phyloP scores from a whole-genome alignment of 2,113 vertebrate genomes.

The Sterrhoptilus dennistouni region DNA sequence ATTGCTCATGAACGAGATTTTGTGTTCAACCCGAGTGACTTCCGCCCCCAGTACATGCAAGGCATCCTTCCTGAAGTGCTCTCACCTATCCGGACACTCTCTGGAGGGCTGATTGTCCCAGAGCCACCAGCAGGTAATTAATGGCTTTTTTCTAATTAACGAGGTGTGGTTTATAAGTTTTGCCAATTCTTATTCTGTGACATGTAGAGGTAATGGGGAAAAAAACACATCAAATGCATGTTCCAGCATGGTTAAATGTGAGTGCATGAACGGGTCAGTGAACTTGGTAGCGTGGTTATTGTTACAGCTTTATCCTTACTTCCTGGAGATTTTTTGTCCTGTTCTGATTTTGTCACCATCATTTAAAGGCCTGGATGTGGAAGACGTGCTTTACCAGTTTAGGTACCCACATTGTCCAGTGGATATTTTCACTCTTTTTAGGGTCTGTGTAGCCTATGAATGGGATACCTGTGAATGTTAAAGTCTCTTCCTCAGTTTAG shows the following conservation, averaged over 20 bases:
- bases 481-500: not conserved
- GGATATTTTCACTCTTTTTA: not conserved
- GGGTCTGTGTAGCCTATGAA: not conserved
- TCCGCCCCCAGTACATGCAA: constrained; percentile 69
- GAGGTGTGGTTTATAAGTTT: not conserved
- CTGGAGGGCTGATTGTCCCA: constrained; percentile 68
- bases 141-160: not conserved
- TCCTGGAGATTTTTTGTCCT: not conserved
- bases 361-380: not conserved
- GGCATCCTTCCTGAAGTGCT: constrained; percentile 69
- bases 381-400: not conserved
- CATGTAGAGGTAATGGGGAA: not conserved
- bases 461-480: not conserved
- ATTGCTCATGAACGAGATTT: constrained; percentile 79
- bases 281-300: not conserved
- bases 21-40: constrained; percentile 77
- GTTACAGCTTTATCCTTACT: not conserved
- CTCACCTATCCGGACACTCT: constrained; percentile 80
- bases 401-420: not conserved
- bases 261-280: not conserved
- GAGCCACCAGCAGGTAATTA: constrained; percentile 79
- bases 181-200: not conserved
- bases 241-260: not conserved
- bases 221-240: not conserved
- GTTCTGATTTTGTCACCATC: not conserved